Evolutionary conservation across 1,140 invertebrate species (phyloP).

Genomic region (Megalopta genalis): DNA sequence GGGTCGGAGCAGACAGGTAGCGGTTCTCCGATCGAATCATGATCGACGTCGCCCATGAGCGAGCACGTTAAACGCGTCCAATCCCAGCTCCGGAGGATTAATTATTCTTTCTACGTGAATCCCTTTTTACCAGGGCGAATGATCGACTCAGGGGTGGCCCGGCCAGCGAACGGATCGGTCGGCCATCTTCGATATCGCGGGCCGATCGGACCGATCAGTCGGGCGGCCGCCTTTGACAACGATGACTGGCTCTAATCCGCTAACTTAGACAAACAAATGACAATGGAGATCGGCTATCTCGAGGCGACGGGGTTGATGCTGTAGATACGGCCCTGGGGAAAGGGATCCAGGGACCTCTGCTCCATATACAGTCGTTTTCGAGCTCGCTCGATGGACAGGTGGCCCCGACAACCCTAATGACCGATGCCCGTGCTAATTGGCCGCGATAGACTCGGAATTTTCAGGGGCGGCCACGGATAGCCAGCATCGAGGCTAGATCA

Average conservation of each 20-base stretch:
- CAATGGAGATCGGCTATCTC: constrained; percentile 73
- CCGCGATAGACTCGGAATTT: constrained; percentile 57
- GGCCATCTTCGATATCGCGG: constrained; percentile 63
- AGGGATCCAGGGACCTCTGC: not conserved
- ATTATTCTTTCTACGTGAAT: constrained; percentile 66
- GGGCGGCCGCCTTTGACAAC: constrained; percentile 67
- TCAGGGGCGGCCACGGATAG: not conserved
- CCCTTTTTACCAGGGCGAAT: constrained; percentile 44
- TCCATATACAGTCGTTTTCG: constrained; percentile 7
- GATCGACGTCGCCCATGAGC: constrained; percentile 31
- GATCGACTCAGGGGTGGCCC: constrained; percentile 68
- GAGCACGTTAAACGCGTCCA: constrained; percentile 12
- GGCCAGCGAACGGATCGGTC: constrained; percentile 50
- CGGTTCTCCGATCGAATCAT: constrained; percentile 5
- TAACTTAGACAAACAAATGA: constrained; percentile 77
- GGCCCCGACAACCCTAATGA: constrained; percentile 70
- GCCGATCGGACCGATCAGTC: constrained; percentile 64
- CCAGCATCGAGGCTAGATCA: no score
- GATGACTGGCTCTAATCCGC: constrained; percentile 68
- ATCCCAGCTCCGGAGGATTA: constrained; percentile 56
- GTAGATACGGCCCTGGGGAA: constrained; percentile 22
- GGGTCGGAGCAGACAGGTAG: not conserved
- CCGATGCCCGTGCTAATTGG: constrained; percentile 75
- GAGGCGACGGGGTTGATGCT: constrained; percentile 37
- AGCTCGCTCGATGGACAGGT: constrained; percentile 54